Percentiles rank a stretch among this genome's conserved stretches.
Conservation (phyloP, 2,888 invertebrate genomes). For the Noctua janthina region DNA sequence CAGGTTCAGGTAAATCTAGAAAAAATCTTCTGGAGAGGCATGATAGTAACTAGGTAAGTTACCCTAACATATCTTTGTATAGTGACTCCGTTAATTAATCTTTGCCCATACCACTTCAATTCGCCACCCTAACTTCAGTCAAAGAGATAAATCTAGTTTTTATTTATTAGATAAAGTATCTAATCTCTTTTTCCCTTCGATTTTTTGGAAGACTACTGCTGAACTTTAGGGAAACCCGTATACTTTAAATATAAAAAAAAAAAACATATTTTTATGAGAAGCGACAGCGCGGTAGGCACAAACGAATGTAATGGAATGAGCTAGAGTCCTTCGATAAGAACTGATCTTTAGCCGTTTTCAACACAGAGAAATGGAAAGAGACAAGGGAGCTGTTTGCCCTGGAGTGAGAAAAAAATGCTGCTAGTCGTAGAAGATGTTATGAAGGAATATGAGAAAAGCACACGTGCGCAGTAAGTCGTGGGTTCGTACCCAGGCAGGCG, state of each 20-base stretch:
- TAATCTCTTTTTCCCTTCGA: not conserved
- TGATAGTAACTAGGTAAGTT: too few species aligned
- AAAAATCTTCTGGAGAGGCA: not conserved
- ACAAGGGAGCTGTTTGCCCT: too few species aligned
- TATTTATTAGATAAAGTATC: not conserved
- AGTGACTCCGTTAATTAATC: conserved; percentile 19
- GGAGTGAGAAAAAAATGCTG: too few species aligned
- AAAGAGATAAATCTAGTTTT: conserved; percentile 27
- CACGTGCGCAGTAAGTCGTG: too few species aligned
- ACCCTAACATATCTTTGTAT: not conserved
- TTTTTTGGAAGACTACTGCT: too few species aligned
- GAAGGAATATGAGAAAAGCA: not conserved
- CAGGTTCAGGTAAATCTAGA: not conserved
- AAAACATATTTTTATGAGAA: not conserved
- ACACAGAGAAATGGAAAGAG: too few species aligned
- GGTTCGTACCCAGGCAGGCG: too few species aligned
- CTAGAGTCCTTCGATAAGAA: not conserved
- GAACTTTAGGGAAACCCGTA: too few species aligned
- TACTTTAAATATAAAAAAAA: not conserved
- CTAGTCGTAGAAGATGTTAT: not conserved
- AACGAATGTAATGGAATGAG: not conserved
- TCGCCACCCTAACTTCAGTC: conserved; percentile 7
- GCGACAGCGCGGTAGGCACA: not conserved
- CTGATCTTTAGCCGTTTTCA: not conserved
- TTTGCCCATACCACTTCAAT: conserved; percentile 5